Conservation (phyloP, 1,140 invertebrate species). For the Xylocopa sonorina region DNA sequence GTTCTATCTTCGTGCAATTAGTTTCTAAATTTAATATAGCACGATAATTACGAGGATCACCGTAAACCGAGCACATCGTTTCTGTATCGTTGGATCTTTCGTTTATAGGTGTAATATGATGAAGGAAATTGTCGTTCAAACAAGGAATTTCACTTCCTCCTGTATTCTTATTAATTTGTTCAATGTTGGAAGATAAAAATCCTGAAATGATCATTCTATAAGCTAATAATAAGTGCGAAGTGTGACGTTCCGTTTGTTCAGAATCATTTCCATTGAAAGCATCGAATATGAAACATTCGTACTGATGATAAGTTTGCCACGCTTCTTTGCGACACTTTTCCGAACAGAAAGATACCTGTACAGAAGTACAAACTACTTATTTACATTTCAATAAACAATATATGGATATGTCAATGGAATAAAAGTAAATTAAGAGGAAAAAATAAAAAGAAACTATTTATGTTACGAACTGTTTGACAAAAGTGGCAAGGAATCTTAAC, state of each 20-base stretch:
- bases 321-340: slow-evolving; percentile 79
- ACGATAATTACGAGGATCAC: slow-evolving; percentile 73
- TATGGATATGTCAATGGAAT: slow-evolving; percentile 1
- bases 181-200: slow-evolving; percentile 47
- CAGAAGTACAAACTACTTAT: slow-evolving; percentile 51
- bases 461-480: slow-evolving; percentile 81
- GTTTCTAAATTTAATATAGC: slow-evolving; percentile 78
- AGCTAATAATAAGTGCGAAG: slow-evolving; percentile 80
- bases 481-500: slow-evolving; percentile 80
- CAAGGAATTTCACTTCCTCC: slow-evolving; percentile 48
- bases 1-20: slow-evolving; percentile 78
- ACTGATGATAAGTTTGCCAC: slow-evolving; percentile 81
- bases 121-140: slow-evolving; percentile 74
- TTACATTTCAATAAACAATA: slow-evolving; percentile 10
- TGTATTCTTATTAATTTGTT: slow-evolving; percentile 26
- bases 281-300: slow-evolving; percentile 82
- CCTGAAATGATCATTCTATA: slow-evolving; percentile 81
- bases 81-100: slow-evolving; percentile 10
- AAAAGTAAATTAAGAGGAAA: background rate
- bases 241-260: slow-evolving; percentile 59
- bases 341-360: slow-evolving; percentile 82
- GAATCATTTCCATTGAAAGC: slow-evolving; percentile 74
- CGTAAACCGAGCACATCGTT: slow-evolving; percentile 62
- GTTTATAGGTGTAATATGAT: slow-evolving; percentile 60
- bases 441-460: slow-evolving; percentile 12